Percentiles rank a stretch among this genome's conserved stretches.
Evolutionary conservation across 2,888 invertebrate genomes (phyloP).

Genomic region (Rhabditophanes sp.): DNA sequence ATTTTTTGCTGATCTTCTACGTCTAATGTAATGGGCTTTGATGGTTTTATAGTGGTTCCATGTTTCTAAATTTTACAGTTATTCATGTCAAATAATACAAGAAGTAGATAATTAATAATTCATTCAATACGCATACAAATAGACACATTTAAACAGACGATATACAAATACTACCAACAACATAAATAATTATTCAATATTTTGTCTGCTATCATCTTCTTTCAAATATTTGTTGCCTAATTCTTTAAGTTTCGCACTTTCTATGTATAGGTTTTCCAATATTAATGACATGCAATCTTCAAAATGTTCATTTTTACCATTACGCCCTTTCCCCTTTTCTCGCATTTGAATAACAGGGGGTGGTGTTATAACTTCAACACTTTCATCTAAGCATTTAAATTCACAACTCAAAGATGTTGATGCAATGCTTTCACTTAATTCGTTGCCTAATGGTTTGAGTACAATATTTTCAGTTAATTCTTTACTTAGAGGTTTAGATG

Average conservation of each 20-base stretch:
- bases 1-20: conserved; percentile 91
- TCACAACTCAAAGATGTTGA: no score
- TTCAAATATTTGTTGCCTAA: conserved; percentile 7
- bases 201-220: no score
- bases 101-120: no score
- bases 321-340: conserved; percentile 11
- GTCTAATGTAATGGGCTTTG: conserved; percentile 69
- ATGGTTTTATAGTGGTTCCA: conserved; percentile 77
- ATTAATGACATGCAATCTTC: conserved; percentile 35
- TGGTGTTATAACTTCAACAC: no score
- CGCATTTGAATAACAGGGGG: no score
- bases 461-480: no score
- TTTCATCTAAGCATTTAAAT: no score
- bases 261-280: conserved; percentile 30
- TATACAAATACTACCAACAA: neutral
- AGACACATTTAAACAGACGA: conserved; percentile 3
- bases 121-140: conserved; percentile 7
- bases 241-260: conserved; percentile 6
- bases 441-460: no score
- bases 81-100: conserved; percentile 5
- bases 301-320: conserved; percentile 18
- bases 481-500: no score
- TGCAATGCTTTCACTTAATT: no score
- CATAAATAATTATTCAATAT: neutral
- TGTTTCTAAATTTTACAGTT: conserved; percentile 62